These are phyloP conservation scores for Stylophora pistillata DNA, from an alignment of 64 coral and sea anemone genomes.

Conservation along the genomic window DNA sequence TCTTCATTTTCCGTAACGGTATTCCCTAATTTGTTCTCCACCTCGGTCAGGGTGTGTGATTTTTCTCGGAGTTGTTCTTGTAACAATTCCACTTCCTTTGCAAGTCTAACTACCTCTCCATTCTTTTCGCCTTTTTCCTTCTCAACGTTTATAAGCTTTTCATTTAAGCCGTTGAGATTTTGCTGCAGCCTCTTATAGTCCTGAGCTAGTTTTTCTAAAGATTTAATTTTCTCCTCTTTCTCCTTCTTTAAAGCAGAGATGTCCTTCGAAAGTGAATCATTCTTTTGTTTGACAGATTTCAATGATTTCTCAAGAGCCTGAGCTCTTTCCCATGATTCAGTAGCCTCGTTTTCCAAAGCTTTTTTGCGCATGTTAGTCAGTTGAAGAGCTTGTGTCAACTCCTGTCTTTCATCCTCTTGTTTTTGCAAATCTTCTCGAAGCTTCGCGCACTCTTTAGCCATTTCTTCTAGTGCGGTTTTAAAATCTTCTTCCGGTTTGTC, in stretches of 20 bases:
- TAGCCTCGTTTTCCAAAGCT: not conserved
- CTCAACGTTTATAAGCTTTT: not conserved
- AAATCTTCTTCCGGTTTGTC: not conserved
- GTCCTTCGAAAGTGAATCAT: not conserved
- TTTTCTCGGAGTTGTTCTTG: not conserved
- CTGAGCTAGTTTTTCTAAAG: not conserved
- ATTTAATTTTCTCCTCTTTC: not conserved
- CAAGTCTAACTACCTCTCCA: not conserved
- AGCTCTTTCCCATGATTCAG: not conserved
- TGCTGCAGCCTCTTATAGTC: slow-evolving; percentile 7
- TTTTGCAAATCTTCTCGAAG: slow-evolving; percentile 7
- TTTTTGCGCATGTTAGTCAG: not conserved
- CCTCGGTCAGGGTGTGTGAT: not conserved
- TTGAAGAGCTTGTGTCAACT: slow-evolving; percentile 9
- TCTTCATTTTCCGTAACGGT: slow-evolving; percentile 14
- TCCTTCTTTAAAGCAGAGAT: not conserved
- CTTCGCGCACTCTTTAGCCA: not conserved
- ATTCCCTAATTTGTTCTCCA: not conserved
- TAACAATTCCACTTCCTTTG: not conserved
- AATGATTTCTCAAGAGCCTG: not conserved
- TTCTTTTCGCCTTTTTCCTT: not conserved
- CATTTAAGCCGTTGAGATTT: not conserved
- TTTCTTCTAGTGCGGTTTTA: not conserved
- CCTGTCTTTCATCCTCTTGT: not conserved
- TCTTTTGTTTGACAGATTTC: not conserved